Evolutionary conservation across 2,113 vertebrate genomes (phyloP).

Genomic region (Paradisaea rubra): DNA sequence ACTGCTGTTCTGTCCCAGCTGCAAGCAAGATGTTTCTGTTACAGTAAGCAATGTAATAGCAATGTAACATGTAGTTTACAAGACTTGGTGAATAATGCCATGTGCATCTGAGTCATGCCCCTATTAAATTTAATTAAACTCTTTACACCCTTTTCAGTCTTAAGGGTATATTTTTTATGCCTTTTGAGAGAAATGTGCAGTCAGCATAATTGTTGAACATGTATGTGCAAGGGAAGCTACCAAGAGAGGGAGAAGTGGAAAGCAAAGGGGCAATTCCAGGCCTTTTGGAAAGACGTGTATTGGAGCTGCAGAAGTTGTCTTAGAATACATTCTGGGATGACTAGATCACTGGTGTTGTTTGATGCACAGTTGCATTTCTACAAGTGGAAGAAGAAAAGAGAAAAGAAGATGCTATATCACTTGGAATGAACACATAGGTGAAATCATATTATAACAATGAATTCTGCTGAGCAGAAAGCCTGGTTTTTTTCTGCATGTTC

Average conservation of each 20-base stretch:
- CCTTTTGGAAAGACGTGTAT: background rate
- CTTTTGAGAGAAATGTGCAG: background rate
- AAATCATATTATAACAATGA: background rate
- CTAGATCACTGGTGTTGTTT: background rate
- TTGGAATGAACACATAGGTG: background rate
- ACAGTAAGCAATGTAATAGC: background rate
- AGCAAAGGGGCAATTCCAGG: background rate
- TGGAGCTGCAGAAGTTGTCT: background rate
- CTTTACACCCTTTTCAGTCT: background rate
- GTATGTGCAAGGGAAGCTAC: background rate
- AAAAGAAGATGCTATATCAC: background rate
- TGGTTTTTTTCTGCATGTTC: background rate
- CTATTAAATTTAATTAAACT: conserved; percentile 44
- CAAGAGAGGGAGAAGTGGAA: background rate
- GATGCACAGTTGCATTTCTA: background rate
- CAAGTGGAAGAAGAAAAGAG: background rate
- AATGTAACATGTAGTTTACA: background rate
- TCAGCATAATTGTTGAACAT: background rate
- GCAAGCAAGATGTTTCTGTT: background rate
- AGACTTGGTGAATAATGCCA: background rate
- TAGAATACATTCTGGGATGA: background rate
- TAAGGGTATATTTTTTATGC: background rate
- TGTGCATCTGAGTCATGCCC: conserved; percentile 1
- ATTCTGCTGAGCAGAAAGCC: background rate
- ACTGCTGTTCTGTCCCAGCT: background rate